Base-by-base conservation (phyloP, 2,888 invertebrate species). In the Palloptera scutellata region DNA sequence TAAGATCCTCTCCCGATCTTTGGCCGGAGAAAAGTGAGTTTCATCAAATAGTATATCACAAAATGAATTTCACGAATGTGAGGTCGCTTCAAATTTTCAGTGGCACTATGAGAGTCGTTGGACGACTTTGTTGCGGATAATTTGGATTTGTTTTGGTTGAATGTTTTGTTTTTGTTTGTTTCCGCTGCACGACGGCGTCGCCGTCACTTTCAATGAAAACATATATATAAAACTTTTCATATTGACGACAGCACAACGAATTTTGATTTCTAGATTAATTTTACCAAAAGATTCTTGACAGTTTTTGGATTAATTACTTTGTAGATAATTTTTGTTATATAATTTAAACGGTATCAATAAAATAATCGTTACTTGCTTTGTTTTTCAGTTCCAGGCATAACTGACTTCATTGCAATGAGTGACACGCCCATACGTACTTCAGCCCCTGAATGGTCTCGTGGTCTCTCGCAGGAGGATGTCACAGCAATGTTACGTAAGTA, bases 21-120 rank as follows among this genome's bases (percentile, higher is more conserved):
- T 98, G 97, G 97, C 97, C 97, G 30, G 96, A 97, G 85, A 93
- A 94, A 87, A 93, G 96, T 96, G 88, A 90, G 91, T 86, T 51
- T 9, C 40, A 19, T 57, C n/a, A 10, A 30, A 30, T n/a, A n/a
- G n/a, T n/a, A n/a, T n/a, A n/a, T n/a, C n/a, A n/a, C n/a, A n/a
- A n/a, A n/a, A n/a, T n/a, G n/a, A n/a, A n/a, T n/a, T n/a, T n/a
- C n/a, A n/a, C n/a, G n/a, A n/a, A n/a, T n/a, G n/a, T n/a, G n/a
- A n/a, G n/a, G n/a, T n/a, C n/a, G n/a, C n/a, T n/a, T n/a, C n/a
- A n/a, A n/a, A n/a, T n/a, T n/a, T n/a, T n/a, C n/a, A n/a, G n/a
- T n/a, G n/a, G n/a, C n/a, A n/a, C n/a, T n/a, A n/a, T n/a, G n/a
- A n/a, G n/a, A n/a, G n/a, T n/a, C n/a, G n/a, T n/a, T n/a, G n/a